phyloP scores from a whole-genome alignment of 2,113 vertebrate genomes.

The Oncorhynchus clarkii region DNA sequence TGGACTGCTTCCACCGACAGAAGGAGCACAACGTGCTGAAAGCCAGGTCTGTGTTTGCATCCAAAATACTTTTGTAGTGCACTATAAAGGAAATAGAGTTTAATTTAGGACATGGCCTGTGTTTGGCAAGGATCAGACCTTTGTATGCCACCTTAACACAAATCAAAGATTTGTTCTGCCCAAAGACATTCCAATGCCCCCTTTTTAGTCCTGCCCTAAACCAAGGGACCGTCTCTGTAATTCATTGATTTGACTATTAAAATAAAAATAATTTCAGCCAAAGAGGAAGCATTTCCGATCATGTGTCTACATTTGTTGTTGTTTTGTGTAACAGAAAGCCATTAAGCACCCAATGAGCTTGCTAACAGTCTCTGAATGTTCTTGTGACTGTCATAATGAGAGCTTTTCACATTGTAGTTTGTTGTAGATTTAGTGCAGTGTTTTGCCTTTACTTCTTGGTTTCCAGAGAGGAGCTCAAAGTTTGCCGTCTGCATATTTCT shows the following conservation, averaged over 20 bases:
- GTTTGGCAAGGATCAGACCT: background rate
- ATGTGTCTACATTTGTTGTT: conserved; percentile 48
- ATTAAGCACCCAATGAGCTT: conserved; percentile 14
- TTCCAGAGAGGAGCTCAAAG: conserved; percentile 67
- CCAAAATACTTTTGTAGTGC: conserved; percentile 26
- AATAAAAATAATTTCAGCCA: conserved; percentile 39
- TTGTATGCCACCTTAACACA: background rate
- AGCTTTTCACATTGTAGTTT: conserved; percentile 7
- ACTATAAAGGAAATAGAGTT: background rate
- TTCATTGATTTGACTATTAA: conserved; percentile 50
- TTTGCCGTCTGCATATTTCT: conserved; percentile 67
- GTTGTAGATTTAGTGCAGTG: conserved; percentile 13
- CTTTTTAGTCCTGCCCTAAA: background rate
- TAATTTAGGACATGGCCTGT: conserved; percentile 63
- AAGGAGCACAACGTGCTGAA: conserved; percentile 70
- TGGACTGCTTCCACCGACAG: conserved; percentile 63
- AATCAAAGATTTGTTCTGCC: background rate
- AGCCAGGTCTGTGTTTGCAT: conserved; percentile 72
- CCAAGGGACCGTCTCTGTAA: conserved; percentile 27
- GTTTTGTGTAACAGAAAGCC: conserved; percentile 41
- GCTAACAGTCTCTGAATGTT: background rate
- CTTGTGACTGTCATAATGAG: background rate
- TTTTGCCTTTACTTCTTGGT: conserved; percentile 19
- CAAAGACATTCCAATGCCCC: background rate
- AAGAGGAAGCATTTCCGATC: conserved; percentile 50